Conservation (phyloP, 2,797 vertebrate species). For the Limnodromus scolopaceus region DNA sequence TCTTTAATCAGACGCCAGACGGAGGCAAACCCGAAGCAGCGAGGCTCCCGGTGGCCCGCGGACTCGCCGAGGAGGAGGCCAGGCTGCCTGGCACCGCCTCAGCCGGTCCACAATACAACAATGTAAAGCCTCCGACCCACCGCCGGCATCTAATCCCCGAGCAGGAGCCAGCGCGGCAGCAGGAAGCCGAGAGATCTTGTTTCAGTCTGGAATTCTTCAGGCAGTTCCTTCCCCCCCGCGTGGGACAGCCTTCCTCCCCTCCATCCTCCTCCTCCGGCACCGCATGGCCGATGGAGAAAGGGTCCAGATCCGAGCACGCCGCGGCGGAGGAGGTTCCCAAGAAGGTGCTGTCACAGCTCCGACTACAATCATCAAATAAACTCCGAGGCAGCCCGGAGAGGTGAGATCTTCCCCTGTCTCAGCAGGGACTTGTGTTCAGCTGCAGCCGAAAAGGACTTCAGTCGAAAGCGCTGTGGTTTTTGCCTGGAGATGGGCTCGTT, state of each 20-base stretch:
- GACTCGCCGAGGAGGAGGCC: not conserved
- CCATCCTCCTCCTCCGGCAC: not conserved
- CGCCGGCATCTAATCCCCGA: not conserved
- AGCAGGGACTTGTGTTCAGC: not conserved
- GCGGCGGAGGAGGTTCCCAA: not conserved
- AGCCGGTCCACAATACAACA: not conserved
- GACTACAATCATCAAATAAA: not conserved
- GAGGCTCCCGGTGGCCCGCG: not conserved
- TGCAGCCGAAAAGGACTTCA: not conserved
- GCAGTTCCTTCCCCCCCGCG: not conserved
- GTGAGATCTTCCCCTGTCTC: not conserved
- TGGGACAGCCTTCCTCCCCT: not conserved
- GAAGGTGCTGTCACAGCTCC: rapidly evolving
- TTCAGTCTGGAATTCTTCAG: constrained; percentile 27
- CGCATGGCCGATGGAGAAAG: rapidly evolving
- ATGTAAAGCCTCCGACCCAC: not conserved
- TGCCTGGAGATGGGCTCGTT: not conserved
- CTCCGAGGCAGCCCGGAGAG: not conserved
- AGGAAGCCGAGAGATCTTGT: not conserved
- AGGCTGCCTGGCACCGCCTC: not conserved
- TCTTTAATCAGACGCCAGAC: not conserved
- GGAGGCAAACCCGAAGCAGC: not conserved
- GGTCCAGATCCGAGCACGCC: rapidly evolving
- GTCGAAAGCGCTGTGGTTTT: not conserved
- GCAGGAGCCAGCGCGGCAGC: not conserved